Conservation (phyloP, 2,113 vertebrate species). For the Pleuronectes platessa region DNA sequence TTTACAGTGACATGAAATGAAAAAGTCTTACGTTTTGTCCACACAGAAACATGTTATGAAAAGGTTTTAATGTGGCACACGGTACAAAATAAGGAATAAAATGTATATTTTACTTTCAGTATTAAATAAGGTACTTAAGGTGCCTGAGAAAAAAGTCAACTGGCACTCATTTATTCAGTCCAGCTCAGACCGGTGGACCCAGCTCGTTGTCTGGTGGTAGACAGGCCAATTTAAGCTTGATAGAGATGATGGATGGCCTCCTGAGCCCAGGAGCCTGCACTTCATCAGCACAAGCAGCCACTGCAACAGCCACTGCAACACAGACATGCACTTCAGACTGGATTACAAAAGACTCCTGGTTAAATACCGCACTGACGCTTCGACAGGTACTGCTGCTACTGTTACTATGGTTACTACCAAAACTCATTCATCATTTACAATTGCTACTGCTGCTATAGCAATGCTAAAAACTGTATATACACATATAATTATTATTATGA, state of each 20-base stretch:
- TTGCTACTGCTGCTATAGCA: not conserved
- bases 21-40: not conserved
- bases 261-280: slow-evolving; percentile 57
- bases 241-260: slow-evolving; percentile 77
- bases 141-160: not conserved
- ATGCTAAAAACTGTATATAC: not conserved
- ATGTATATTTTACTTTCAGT: not conserved
- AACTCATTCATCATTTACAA: not conserved
- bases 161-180: slow-evolving; percentile 60
- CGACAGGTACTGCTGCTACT: not conserved
- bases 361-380: not conserved
- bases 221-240: slow-evolving; percentile 68
- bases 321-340: not conserved
- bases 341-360: not conserved
- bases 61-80: not conserved
- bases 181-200: slow-evolving; percentile 33
- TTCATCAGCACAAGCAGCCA: slow-evolving; percentile 59
- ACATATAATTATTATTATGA: not conserved
- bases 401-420: not conserved
- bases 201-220: slow-evolving; percentile 53
- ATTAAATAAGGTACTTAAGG: not conserved
- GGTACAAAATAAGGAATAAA: not conserved
- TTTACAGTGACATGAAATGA: too few relatives aligned
- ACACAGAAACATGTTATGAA: not conserved
- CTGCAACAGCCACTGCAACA: slow-evolving; percentile 27